Percentiles rank a stretch among this genome's conserved stretches.
Evolutionary conservation across 1,140 invertebrate genomes (phyloP).

Genomic region (Drosophila varians): DNA sequence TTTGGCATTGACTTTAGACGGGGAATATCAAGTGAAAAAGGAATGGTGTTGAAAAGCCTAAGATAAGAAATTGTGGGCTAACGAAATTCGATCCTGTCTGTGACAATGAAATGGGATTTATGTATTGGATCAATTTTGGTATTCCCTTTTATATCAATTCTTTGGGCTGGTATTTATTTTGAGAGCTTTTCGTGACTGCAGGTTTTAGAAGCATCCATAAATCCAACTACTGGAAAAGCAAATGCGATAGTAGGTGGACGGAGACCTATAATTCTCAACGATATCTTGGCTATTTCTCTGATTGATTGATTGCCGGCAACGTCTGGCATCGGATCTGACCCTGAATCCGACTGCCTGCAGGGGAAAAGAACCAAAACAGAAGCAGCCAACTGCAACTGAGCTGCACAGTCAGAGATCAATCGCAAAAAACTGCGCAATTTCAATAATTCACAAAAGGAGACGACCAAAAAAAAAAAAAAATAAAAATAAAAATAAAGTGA

Average conservation of each 20-base stretch:
- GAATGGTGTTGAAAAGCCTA: neutral
- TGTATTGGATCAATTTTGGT: neutral
- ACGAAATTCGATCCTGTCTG: slow-evolving; percentile 9
- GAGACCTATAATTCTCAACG: slow-evolving; percentile 3
- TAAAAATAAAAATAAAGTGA: neutral
- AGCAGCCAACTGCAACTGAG: slow-evolving; percentile 21
- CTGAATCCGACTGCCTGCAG: slow-evolving; percentile 36
- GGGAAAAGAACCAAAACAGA: slow-evolving; percentile 26
- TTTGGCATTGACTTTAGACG: slow-evolving; percentile 24
- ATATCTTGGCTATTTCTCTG: slow-evolving; percentile 60
- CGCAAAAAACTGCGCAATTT: slow-evolving; percentile 69
- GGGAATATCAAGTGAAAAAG: neutral
- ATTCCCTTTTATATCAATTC: slow-evolving; percentile 8
- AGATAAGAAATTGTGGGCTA: neutral
- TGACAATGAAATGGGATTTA: neutral
- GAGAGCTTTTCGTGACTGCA: slow-evolving; percentile 28
- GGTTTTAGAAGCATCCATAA: slow-evolving; percentile 34
- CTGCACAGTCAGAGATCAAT: slow-evolving; percentile 48
- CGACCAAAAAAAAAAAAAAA: slow-evolving; percentile 21
- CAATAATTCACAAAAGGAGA: slow-evolving; percentile 80
- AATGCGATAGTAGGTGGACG: neutral
- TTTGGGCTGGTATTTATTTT: neutral
- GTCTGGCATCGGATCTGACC: slow-evolving; percentile 32
- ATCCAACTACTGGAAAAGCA: neutral
- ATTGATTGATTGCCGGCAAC: slow-evolving; percentile 70